These are phyloP conservation scores for Teleiodes luculella DNA, from an alignment of 2,888 invertebrate species.

Conservation along the genomic window DNA sequence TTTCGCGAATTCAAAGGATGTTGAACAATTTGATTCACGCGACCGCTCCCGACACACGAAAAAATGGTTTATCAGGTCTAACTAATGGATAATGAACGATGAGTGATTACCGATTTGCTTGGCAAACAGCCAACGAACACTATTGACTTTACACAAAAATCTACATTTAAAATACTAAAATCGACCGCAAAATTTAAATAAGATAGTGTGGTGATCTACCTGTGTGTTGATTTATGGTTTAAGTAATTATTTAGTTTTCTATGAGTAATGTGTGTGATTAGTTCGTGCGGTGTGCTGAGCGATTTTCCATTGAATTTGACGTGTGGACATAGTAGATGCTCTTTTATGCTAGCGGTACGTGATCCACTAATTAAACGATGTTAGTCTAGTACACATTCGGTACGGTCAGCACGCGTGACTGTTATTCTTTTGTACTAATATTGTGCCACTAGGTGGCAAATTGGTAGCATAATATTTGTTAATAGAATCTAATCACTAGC, in stretches of 20 bases:
- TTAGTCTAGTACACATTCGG: conserved; percentile 27
- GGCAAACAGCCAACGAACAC: conserved; percentile 56
- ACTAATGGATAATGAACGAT: conserved; percentile 56
- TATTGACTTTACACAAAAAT: conserved; percentile 54
- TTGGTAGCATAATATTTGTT: conserved; percentile 16
- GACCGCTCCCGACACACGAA: conserved; percentile 50
- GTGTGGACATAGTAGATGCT: conserved; percentile 28
- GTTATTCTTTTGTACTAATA: conserved; percentile 12
- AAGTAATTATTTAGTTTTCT: conserved; percentile 3
- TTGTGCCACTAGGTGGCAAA: conserved; percentile 7
- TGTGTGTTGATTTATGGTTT: too few relatives aligned
- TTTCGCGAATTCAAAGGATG: not conserved
- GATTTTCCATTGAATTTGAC: conserved; percentile 36
- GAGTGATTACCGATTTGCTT: conserved; percentile 52
- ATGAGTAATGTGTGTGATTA: conserved; percentile 17
- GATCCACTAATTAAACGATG: conserved; percentile 40
- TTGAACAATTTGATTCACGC: conserved; percentile 26
- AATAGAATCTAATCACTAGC: conserved; percentile 20
- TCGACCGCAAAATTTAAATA: conserved; percentile 38
- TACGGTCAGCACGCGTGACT: conserved; percentile 40
- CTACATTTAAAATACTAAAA: conserved; percentile 30
- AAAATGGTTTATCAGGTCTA: conserved; percentile 36
- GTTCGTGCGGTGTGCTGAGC: conserved; percentile 22
- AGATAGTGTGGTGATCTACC: conserved; percentile 20
- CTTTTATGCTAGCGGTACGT: conserved; percentile 39